These are phyloP conservation scores for Riparia riparia DNA, from an alignment of 2,113 vertebrate genomes.

Conservation along the genomic window DNA sequence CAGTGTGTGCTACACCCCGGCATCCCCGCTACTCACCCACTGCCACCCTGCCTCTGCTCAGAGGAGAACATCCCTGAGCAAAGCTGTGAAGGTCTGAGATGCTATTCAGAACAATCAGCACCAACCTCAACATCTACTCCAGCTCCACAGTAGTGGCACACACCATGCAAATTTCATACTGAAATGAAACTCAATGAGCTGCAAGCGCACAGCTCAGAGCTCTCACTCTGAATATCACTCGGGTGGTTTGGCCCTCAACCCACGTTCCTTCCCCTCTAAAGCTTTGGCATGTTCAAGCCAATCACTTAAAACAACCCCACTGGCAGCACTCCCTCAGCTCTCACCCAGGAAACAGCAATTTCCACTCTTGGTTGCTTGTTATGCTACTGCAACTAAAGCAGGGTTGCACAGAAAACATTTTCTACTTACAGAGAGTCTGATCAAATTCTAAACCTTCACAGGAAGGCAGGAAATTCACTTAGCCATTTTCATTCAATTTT, in stretches of 20 bases:
- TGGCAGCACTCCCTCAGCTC: neutral
- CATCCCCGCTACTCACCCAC: neutral
- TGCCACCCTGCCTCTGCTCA: neutral
- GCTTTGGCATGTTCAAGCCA: neutral
- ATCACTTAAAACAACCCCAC: neutral
- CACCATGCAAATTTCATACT: neutral
- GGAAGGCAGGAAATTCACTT: neutral
- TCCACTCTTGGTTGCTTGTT: neutral
- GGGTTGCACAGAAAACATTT: neutral
- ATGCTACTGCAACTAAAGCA: neutral
- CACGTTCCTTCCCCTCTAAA: neutral
- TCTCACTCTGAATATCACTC: neutral
- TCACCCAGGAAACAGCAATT: neutral
- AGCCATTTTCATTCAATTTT: neutral
- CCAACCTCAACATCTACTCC: neutral
- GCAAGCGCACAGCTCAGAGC: neutral
- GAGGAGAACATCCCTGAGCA: neutral
- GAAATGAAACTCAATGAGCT: neutral
- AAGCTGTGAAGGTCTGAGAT: neutral
- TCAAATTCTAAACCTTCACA: neutral
- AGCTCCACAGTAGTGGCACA: neutral
- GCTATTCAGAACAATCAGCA: neutral
- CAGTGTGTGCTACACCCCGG: fast-evolving
- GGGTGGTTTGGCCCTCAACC: fast-evolving
- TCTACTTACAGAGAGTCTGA: neutral